A percentile compares a stretch with the other conserved stretches of the same genome.
phyloP scores from a whole-genome alignment of 1,140 invertebrate genomes.

The Monomorium pharaonis region DNA sequence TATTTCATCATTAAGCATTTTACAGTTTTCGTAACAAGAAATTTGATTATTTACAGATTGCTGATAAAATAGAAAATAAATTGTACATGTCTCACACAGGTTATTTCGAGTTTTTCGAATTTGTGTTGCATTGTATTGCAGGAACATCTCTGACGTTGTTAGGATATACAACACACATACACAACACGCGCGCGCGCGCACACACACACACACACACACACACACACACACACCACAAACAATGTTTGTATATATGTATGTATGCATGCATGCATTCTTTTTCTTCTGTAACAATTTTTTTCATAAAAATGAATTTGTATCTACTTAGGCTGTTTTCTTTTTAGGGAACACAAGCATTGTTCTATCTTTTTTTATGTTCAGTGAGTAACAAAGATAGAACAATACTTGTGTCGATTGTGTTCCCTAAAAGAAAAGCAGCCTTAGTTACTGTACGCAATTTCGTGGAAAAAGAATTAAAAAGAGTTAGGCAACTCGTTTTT shows the following conservation, averaged over 20 bases:
- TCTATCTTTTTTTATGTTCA: no score
- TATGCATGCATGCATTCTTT: not conserved
- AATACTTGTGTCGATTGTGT: no score
- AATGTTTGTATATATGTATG: no score
- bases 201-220: no score
- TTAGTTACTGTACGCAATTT: constrained; percentile 12
- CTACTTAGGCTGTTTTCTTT: no score
- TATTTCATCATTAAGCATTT: not conserved
- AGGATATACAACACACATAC: not conserved
- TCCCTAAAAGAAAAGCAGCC: no score
- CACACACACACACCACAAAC: no score
- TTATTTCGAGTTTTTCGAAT: constrained; percentile 38
- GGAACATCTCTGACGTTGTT: constrained; percentile 6
- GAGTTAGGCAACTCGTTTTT: not conserved
- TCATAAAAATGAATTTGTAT: constrained; percentile 49
- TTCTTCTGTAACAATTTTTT: not conserved
- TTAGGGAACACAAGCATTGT: no score
- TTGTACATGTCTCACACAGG: not conserved
- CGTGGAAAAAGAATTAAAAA: not conserved
- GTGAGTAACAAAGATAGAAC: no score
- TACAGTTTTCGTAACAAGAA: not conserved
- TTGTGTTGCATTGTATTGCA: not conserved
- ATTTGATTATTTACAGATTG: not conserved
- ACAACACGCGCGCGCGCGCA: no score
- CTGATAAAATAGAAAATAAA: not conserved